Base-by-base conservation (phyloP, 2,797 vertebrate genomes). In the Peromyscus nudipes region DNA sequence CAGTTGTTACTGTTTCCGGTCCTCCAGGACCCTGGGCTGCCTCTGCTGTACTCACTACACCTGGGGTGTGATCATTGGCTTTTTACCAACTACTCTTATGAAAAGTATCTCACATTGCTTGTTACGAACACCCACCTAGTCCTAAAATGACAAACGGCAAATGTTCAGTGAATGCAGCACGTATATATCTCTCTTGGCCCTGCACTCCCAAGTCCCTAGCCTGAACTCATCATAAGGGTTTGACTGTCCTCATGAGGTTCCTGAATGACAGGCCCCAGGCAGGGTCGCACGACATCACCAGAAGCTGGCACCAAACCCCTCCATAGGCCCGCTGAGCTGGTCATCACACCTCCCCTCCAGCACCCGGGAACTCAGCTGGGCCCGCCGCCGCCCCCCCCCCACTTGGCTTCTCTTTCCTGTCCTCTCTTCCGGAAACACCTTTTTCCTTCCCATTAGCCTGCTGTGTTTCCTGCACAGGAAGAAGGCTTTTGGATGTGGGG, bases 361-460 rank as follows among this genome's bases (percentile, higher is more conserved):
- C 89, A 69, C 89, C 89, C 21, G 1, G 85, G 89, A 85, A 83
- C 83, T 19, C 88, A 89, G 49, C 17, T 31, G 62, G 9, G 67
- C 52, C 84, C 1, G 21, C 34, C 17, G 34, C 71, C 17, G 1
- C 55, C 52, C 84, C 2, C 16, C 29, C 14, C 37, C 71, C 14
- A 1, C 55, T 6, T 4, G 6, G n/a, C 60, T 71, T 67, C 83
- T 91, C 27, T 14, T 82, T 87, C 84, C 80, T 91, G 91, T 90
- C 60, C 64, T 91, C 67, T 77, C 79, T 91, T 82, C 65, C 43
- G 97, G 98, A 98, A 98, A 97, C 97, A 97, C 89, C 97, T 98
- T 97, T 98, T 98, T 98, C 97, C 97, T 98, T 92, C 71, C 2
- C 40, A 29, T 31, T 7, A 40, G 65, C 76, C 85, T 0, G 0